Percentiles rank a stretch among this genome's conserved stretches.
These are phyloP conservation scores for Ichneumon xanthorius DNA, from an alignment of 2,888 invertebrate genomes.

Conservation along the genomic window DNA sequence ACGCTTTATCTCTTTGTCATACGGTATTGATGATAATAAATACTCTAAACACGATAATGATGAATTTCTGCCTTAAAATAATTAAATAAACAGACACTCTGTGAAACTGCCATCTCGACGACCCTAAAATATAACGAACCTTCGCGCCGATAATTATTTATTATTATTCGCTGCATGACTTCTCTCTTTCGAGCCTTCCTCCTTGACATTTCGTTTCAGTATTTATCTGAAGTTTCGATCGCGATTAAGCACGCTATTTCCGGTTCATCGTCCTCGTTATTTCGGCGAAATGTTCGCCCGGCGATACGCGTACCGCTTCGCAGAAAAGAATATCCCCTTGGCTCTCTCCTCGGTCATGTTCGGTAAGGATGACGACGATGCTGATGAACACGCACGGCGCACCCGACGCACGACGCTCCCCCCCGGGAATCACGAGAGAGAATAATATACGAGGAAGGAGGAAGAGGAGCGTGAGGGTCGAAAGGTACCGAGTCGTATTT, in stretches of 20 bases:
- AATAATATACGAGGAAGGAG: not conserved
- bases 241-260: constrained; percentile 62
- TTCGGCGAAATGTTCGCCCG: constrained; percentile 52
- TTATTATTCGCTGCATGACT: constrained; percentile 25
- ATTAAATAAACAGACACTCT: too few relatives aligned
- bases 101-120: too few relatives aligned
- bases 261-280: constrained; percentile 57
- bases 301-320: constrained; percentile 58
- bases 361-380: constrained; percentile 14
- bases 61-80: too few relatives aligned
- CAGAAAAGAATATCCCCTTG: constrained; percentile 41
- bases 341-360: not conserved
- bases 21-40: too few relatives aligned
- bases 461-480: not conserved
- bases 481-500: constrained; percentile 18
- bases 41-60: too few relatives aligned
- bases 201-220: constrained; percentile 35
- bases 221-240: constrained; percentile 64
- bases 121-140: too few relatives aligned
- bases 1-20: too few relatives aligned
- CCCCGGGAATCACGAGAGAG: constrained; percentile 13
- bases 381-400: constrained; percentile 13
- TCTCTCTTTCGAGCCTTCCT: constrained; percentile 28
- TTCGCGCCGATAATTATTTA: not conserved
- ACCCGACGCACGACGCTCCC: constrained; percentile 25